Conservation (phyloP, 2,797 vertebrate species). For the Cacajao melanocephalus region DNA sequence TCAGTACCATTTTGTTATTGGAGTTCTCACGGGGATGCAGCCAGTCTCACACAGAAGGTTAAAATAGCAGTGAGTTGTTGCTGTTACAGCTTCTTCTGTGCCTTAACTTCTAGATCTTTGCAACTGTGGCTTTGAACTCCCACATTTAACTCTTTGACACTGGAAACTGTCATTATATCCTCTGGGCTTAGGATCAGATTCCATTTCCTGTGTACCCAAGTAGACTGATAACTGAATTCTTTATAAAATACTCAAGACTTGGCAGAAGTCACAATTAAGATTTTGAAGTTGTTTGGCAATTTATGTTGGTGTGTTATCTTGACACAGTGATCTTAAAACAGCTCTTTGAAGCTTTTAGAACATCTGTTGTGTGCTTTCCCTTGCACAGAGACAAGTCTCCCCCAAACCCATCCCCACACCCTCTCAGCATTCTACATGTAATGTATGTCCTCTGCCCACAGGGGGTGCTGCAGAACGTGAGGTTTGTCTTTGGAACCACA, state of each 20-base stretch:
- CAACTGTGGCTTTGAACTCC: conserved; percentile 64
- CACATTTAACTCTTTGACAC: conserved; percentile 58
- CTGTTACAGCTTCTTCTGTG: neutral
- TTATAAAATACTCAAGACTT: conserved; percentile 57
- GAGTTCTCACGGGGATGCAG: neutral
- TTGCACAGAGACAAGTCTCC: neutral
- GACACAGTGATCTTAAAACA: conserved; percentile 14
- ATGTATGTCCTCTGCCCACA: conserved; percentile 82
- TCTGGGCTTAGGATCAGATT: conserved; percentile 26
- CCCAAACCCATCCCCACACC: neutral
- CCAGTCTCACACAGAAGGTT: neutral
- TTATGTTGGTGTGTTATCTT: conserved; percentile 23
- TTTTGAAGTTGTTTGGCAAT: conserved; percentile 51
- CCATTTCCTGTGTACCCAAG: conserved; percentile 62
- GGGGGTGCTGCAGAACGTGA: conserved; percentile 98
- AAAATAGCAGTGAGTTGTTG: neutral
- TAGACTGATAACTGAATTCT: conserved; percentile 49
- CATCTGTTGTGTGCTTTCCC: neutral
- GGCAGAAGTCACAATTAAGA: conserved; percentile 45
- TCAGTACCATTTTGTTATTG: neutral
- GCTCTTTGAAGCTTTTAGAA: neutral
- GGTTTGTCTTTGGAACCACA: conserved; percentile 96
- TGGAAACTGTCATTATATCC: neutral
- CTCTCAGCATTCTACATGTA: neutral
- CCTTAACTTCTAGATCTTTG: conserved; percentile 24